Evolutionary conservation across 2,797 vertebrate genomes (phyloP), one percentile per base, ranked within the genome.

Genomic region (Pseudochirops cupreus): DNA sequence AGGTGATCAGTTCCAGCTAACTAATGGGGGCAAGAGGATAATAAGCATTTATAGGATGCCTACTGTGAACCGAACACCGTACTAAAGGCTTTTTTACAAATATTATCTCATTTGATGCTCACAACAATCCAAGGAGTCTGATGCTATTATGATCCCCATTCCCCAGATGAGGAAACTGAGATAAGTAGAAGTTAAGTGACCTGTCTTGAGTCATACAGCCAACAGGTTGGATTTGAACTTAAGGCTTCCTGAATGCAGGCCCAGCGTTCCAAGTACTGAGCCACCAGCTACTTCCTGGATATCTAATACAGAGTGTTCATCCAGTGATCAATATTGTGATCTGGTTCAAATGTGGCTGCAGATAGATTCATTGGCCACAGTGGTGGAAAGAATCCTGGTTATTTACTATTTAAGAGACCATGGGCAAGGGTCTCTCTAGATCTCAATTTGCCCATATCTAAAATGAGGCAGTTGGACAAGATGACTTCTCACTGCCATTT

Each of bases 231-330:
- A 62, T 62, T 16, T 62, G 31, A 57, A 91, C 3, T 0, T 3
- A 74, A 16, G 56, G 28, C 16, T 10, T 31, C 24, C 26, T 50
- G 56, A 46, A 0, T 26, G 52, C 26, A 54, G 92, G 1, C 33
- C 56, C 24, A 29, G 89, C 14, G 3, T 14, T 62, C 59, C 16
- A 92, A 46, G 46, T 57, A 5, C 11, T 3, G 6, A 57, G 62
- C 39, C 9, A 4, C 0, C 4, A 12, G 50, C 1, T 12, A 57
- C 59, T 54, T 93, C 67, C 7, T 0, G 0, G 14, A 7, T 10
- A 56, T 24, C 50, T 74, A 26, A 46, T 24, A 56, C 10, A 0
- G 2, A 0, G 39, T 52, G n/a, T n/a, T 18, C 52, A 11, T 31
- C 29, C 31, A 9, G 13, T 62, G 11, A 33, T 62, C 29, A 33